A percentile compares a stretch with the other conserved stretches of the same genome.
Evolutionary conservation across 2,113 vertebrate genomes (phyloP).

Genomic region (Pyrgilauda ruficollis): DNA sequence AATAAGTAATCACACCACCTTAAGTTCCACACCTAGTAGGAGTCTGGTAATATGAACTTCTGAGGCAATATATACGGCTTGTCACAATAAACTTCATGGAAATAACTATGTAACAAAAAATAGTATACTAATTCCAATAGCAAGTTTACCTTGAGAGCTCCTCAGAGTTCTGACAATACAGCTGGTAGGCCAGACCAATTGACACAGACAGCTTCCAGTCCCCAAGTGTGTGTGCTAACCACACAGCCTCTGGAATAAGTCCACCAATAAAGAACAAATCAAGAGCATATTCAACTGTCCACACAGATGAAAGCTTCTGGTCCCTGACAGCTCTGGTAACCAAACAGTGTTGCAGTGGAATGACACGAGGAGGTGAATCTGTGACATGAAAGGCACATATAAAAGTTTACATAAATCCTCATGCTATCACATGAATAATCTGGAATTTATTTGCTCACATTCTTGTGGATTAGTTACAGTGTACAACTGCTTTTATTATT

Average conservation of each 20-base stretch:
- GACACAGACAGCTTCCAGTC: slow-evolving; percentile 91
- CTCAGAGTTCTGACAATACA: slow-evolving; percentile 63
- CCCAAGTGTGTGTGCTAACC: slow-evolving; percentile 87
- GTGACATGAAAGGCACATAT: not conserved
- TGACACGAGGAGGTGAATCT: slow-evolving; percentile 73
- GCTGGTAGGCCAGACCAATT: slow-evolving; percentile 81
- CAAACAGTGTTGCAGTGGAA: slow-evolving; percentile 77
- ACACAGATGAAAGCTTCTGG: slow-evolving; percentile 86
- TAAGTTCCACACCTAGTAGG: not conserved
- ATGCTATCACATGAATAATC: not conserved
- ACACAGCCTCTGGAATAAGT: slow-evolving; percentile 88
- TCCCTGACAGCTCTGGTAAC: slow-evolving; percentile 76
- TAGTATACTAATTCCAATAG: not conserved
- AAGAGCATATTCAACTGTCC: slow-evolving; percentile 89
- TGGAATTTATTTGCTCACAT: not conserved
- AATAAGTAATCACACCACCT: not conserved
- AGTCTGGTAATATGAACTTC: not conserved
- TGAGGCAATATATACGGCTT: not conserved
- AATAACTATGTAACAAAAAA: not conserved
- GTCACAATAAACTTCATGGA: not conserved
- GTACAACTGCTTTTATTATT: not conserved
- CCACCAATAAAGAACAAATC: slow-evolving; percentile 89
- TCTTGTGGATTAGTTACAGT: not conserved
- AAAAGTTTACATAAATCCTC: not conserved
- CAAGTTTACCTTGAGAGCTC: slow-evolving; percentile 73